Conservation (phyloP, 2,888 invertebrate genomes). For the Dryococelus australis region DNA sequence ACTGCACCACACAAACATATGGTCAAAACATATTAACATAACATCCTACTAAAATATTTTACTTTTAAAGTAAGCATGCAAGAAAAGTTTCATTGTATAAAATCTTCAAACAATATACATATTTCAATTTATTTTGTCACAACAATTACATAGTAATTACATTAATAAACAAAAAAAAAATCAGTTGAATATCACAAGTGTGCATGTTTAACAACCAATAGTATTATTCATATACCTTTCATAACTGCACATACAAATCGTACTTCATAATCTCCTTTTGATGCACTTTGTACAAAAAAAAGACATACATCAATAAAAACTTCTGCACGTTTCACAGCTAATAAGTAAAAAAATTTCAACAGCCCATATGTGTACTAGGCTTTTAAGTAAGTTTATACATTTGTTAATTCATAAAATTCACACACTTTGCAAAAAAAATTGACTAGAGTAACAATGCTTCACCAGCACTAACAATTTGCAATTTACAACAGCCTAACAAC, state of each 20-base stretch:
- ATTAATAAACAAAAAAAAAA: background rate
- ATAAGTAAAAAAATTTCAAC: background rate
- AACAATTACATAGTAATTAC: conserved; percentile 10
- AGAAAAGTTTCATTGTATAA: too few relatives aligned
- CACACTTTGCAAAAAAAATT: background rate
- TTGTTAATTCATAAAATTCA: background rate
- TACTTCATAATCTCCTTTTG: background rate
- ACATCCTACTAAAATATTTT: too few relatives aligned
- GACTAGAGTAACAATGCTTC: background rate
- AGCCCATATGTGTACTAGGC: background rate
- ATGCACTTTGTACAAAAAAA: background rate
- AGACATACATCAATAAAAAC: background rate
- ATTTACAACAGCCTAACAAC: background rate
- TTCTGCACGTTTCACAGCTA: background rate
- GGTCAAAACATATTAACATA: too few relatives aligned
- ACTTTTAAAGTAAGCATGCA: too few relatives aligned
- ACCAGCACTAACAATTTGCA: background rate
- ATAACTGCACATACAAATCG: background rate
- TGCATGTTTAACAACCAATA: background rate
- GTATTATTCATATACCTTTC: background rate
- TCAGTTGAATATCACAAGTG: background rate
- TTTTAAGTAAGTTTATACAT: background rate
- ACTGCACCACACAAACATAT: too few relatives aligned
- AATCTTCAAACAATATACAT: background rate
- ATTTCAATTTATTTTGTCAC: background rate